phyloP scores from a whole-genome alignment of 2,797 vertebrate genomes.

The Hylomyscus alleni region DNA sequence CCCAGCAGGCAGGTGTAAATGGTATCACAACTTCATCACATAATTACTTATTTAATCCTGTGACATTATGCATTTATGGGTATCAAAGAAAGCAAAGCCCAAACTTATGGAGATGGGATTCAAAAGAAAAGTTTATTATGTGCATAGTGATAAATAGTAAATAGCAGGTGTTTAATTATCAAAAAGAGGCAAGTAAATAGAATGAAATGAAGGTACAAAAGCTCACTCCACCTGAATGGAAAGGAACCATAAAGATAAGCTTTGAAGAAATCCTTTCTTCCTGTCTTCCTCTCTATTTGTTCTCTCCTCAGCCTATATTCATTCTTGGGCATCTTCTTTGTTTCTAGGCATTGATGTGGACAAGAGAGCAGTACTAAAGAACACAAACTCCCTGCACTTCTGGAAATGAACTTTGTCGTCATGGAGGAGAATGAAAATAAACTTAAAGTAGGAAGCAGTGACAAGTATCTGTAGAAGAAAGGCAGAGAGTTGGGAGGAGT shows the following conservation, averaged over 20 bases:
- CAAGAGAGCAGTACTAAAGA: not conserved
- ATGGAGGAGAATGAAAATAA: not conserved
- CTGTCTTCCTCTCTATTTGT: not conserved
- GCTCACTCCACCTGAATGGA: not conserved
- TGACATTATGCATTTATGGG: not conserved
- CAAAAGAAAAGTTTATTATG: not conserved
- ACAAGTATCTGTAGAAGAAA: not conserved
- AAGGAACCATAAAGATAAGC: not conserved
- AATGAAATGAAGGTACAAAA: not conserved
- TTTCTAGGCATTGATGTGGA: not conserved
- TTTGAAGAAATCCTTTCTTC: not conserved
- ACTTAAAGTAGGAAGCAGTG: not conserved
- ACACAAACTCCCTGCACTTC: not conserved
- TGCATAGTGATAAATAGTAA: constrained; percentile 1
- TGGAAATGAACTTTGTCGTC: not conserved
- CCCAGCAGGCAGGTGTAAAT: not conserved
- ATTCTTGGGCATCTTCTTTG: not conserved
- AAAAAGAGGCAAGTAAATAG: not conserved
- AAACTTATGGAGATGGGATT: not conserved
- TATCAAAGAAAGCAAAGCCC: not conserved
- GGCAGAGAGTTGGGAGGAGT: not conserved
- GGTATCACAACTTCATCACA: not conserved
- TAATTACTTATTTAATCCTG: constrained; percentile 6
- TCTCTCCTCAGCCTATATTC: not conserved
- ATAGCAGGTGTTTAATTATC: not conserved